Evolutionary conservation across 2,888 invertebrate species (phyloP).

Genomic region (Mythimna impura): DNA sequence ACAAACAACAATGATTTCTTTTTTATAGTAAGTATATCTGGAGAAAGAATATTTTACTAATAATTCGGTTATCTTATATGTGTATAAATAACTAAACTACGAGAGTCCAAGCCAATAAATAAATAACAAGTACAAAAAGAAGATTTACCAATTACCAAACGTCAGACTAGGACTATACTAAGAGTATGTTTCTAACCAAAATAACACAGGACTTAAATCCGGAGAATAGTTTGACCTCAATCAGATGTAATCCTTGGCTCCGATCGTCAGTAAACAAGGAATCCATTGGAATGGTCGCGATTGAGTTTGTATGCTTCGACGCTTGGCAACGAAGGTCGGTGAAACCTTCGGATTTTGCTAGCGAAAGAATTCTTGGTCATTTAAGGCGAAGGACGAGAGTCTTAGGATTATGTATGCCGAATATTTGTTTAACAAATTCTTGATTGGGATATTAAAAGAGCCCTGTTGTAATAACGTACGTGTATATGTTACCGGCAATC

Average conservation of each 20-base stretch:
- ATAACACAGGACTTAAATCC: slow-evolving; percentile 1
- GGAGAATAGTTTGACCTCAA: slow-evolving; percentile 19
- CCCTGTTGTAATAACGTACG: neutral
- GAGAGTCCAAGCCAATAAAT: neutral
- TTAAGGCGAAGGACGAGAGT: neutral
- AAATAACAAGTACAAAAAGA: neutral
- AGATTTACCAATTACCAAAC: neutral
- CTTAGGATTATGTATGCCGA: neutral
- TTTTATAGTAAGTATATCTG: too few relatives aligned
- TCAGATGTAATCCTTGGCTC: slow-evolving; percentile 28
- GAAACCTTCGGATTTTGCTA: slow-evolving; percentile 14
- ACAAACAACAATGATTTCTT: too few relatives aligned
- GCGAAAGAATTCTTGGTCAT: slow-evolving; percentile 1
- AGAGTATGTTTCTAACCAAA: slow-evolving; percentile 2
- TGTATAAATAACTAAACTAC: too few relatives aligned
- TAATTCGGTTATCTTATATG: too few relatives aligned
- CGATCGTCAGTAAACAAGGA: slow-evolving; percentile 32
- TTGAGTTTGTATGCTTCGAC: slow-evolving; percentile 22
- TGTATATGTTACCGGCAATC: too few relatives aligned
- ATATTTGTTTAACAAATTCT: neutral
- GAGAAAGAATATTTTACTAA: too few relatives aligned
- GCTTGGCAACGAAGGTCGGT: slow-evolving; percentile 13
- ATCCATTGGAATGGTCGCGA: slow-evolving; percentile 18
- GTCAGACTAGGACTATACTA: neutral
- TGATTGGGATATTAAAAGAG: neutral